These are phyloP conservation scores for Zaprionus nigranus DNA, from an alignment of 1,140 invertebrate genomes.

Conservation along the genomic window DNA sequence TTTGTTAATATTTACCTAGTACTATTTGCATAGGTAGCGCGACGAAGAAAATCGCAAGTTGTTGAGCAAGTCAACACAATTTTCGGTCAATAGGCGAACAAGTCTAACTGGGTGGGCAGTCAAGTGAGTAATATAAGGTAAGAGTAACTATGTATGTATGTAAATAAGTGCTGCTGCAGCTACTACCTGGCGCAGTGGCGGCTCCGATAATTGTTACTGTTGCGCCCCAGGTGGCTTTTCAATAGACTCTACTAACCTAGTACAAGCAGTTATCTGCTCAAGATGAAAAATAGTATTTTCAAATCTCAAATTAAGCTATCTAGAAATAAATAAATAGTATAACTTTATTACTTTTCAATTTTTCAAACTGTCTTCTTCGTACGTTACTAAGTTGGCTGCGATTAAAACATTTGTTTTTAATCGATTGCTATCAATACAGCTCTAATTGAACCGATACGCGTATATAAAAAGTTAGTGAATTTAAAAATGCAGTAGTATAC, in stretches of 20 bases:
- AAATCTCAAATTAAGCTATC: neutral
- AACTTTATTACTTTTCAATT: neutral
- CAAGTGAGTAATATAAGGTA: too few relatives aligned
- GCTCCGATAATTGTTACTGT: neutral
- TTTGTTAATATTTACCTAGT: slow-evolving; percentile 6
- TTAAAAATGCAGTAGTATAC: too few relatives aligned
- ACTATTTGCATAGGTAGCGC: slow-evolving; percentile 25
- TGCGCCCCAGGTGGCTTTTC: neutral
- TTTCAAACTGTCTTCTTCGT: too few relatives aligned
- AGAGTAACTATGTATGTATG: neutral
- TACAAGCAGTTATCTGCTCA: neutral
- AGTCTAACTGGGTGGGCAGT: slow-evolving; percentile 18
- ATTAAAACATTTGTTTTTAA: too few relatives aligned
- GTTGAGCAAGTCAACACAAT: slow-evolving; percentile 19
- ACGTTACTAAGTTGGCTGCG: too few relatives aligned
- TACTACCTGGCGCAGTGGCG: neutral
- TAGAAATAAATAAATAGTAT: too few relatives aligned
- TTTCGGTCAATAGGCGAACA: slow-evolving; percentile 43
- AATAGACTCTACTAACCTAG: neutral
- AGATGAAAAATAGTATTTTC: too few relatives aligned
- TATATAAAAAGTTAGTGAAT: too few relatives aligned
- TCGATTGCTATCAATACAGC: too few relatives aligned
- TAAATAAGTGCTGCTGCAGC: neutral
- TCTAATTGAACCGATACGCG: too few relatives aligned
- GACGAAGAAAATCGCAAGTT: slow-evolving; percentile 19